These are phyloP conservation scores for Holcopasites calliopsidis DNA, from an alignment of 1,140 invertebrate genomes.

Conservation along the genomic window DNA sequence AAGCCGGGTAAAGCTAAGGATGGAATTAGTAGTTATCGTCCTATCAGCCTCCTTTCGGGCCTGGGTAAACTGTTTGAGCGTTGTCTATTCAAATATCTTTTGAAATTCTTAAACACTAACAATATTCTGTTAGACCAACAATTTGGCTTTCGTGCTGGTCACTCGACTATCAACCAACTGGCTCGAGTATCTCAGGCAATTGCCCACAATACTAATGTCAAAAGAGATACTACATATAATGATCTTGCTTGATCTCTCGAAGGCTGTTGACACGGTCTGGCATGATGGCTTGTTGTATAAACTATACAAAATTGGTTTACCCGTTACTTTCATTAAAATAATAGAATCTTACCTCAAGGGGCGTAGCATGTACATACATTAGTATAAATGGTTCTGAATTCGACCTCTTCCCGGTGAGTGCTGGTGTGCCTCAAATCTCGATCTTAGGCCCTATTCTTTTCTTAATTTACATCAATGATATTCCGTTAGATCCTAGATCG, in stretches of 20 bases:
- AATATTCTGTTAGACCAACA: conserved; percentile 64
- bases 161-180: conserved; percentile 71
- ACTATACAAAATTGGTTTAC: conserved; percentile 42
- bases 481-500: too few species aligned
- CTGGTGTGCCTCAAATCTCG: neutral
- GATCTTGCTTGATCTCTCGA: conserved; percentile 72
- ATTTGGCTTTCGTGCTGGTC: conserved; percentile 71
- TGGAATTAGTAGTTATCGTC: conserved; percentile 59
- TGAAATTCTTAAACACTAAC: conserved; percentile 34
- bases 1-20: conserved; percentile 65
- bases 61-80: conserved; percentile 67
- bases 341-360: neutral
- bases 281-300: conserved; percentile 68
- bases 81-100: conserved; percentile 55
- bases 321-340: neutral
- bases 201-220: conserved; percentile 62
- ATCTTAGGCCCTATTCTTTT: neutral
- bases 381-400: too few species aligned
- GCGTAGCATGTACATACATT: neutral
- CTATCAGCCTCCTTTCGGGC: conserved; percentile 66
- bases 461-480: too few species aligned
- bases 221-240: conserved; percentile 58
- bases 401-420: neutral
- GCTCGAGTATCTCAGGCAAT: conserved; percentile 68
- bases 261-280: conserved; percentile 76